A percentile compares a stretch with the other conserved stretches of the same genome.
Evolutionary conservation across 2,113 vertebrate species (phyloP).

Genomic region (Albula goreensis): DNA sequence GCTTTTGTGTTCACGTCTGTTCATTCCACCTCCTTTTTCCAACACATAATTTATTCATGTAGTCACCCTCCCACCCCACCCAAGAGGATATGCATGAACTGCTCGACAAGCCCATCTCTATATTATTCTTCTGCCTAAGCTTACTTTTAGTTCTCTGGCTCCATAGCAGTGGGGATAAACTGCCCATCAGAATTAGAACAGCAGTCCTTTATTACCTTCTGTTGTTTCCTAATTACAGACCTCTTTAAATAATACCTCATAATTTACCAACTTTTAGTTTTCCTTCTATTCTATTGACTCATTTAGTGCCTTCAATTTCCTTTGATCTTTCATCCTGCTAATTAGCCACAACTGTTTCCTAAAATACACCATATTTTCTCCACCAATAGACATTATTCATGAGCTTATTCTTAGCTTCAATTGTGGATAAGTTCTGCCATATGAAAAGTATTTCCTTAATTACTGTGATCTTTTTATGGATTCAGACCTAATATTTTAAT

Average conservation of each 20-base stretch:
- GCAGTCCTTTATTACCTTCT: no score
- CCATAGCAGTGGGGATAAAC: no score
- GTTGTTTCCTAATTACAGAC: background rate
- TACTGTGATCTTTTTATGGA: background rate
- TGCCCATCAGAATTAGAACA: no score
- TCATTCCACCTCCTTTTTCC: no score
- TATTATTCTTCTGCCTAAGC: no score
- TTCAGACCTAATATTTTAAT: background rate
- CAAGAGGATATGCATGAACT: no score
- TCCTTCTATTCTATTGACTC: background rate
- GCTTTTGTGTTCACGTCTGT: no score
- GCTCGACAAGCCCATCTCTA: no score
- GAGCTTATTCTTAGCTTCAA: background rate
- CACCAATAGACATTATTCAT: background rate
- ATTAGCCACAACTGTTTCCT: background rate
- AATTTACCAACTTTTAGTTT: background rate
- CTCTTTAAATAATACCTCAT: background rate
- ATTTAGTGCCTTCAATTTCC: background rate
- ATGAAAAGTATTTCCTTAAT: background rate
- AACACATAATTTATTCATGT: no score
- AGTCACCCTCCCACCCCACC: no score
- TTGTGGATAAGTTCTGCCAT: background rate
- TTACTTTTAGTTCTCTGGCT: no score
- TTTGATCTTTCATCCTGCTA: conserved; percentile 1
- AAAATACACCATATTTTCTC: background rate